Conservation (phyloP, 2,797 vertebrate species). For the Microcaecilia unicolor region DNA sequence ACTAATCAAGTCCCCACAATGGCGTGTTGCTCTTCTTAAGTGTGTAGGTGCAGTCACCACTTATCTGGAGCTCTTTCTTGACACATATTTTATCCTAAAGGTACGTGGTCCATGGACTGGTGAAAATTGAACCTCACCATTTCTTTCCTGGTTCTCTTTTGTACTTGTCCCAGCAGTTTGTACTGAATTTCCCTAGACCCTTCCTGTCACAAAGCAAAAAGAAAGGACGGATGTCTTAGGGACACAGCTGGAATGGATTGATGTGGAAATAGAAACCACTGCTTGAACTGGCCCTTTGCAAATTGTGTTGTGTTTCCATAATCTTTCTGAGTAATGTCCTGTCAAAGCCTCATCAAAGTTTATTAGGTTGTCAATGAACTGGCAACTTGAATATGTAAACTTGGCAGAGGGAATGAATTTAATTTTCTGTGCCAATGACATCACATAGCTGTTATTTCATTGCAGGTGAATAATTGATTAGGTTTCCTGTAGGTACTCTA, state of each 20-base stretch:
- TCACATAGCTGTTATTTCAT: constrained; percentile 35
- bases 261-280: constrained; percentile 61
- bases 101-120: no score
- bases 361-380: constrained; percentile 36
- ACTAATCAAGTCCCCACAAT: no score
- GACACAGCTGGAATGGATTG: constrained; percentile 59
- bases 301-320: constrained; percentile 31
- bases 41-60: no score
- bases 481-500: constrained; percentile 31
- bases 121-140: no score
- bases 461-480: constrained; percentile 42
- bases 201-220: not conserved
- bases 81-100: no score
- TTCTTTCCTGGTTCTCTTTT: no score
- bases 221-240: constrained; percentile 31
- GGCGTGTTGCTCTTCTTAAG: no score
- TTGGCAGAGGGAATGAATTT: constrained; percentile 40
- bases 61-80: no score
- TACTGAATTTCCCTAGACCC: constrained; percentile 11
- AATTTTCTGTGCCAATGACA: constrained; percentile 33
- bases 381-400: constrained; percentile 39
- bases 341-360: constrained; percentile 34
- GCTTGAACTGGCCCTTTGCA: constrained; percentile 41
- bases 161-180: constrained; percentile 13
- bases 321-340: constrained; percentile 28